Conservation (phyloP, 2,113 vertebrate species). For the Pterocles gutturalis region DNA sequence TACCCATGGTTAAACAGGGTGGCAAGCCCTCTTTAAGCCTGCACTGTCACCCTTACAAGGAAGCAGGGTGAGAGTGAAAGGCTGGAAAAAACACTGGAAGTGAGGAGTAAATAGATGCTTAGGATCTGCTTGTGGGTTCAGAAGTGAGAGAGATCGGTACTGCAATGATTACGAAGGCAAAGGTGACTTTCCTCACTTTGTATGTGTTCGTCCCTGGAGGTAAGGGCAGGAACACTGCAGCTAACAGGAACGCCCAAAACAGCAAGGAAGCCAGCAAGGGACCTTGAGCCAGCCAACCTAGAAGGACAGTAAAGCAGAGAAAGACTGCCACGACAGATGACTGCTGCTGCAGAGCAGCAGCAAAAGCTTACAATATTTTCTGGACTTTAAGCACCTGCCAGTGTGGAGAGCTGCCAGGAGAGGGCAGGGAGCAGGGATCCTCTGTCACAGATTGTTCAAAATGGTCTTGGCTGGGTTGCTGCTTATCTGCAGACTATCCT, state of each 20-base stretch:
- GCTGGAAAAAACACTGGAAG: background rate
- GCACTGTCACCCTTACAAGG: background rate
- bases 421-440: background rate
- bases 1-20: background rate
- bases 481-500: background rate
- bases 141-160: background rate
- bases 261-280: background rate
- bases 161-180: background rate
- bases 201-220: rapidly evolving
- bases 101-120: background rate
- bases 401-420: background rate
- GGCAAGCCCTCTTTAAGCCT: background rate
- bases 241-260: background rate
- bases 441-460: background rate
- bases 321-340: background rate
- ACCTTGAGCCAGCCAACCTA: background rate
- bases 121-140: background rate
- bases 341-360: background rate
- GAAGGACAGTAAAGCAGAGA: background rate
- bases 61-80: background rate
- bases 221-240: background rate
- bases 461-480: background rate
- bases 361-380: background rate
- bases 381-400: background rate
- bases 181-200: background rate